These are phyloP conservation scores for Acrobasis suavella DNA, from an alignment of 2,888 invertebrate species.

Conservation along the genomic window DNA sequence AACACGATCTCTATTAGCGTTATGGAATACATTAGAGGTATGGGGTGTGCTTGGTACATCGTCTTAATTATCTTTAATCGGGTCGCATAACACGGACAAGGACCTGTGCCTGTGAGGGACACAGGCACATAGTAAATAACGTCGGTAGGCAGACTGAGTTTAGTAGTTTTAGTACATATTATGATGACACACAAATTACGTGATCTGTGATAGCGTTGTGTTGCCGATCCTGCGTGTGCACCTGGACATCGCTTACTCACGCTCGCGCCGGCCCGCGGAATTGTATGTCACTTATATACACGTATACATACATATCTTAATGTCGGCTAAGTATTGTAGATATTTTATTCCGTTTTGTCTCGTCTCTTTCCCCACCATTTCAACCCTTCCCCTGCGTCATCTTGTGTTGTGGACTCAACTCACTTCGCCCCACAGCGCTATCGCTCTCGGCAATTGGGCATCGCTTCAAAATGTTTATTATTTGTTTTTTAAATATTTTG, in stretches of 20 bases:
- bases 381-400: constrained; percentile 61
- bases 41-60: constrained; percentile 13
- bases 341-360: constrained; percentile 72
- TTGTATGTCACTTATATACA: constrained; percentile 51
- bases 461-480: constrained; percentile 66
- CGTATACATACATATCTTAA: constrained; percentile 46
- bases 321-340: constrained; percentile 66
- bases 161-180: constrained; percentile 30
- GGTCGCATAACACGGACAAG: constrained; percentile 30
- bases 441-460: constrained; percentile 49
- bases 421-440: constrained; percentile 66
- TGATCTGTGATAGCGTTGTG: constrained; percentile 57
- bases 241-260: constrained; percentile 55
- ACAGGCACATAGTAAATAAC: too few species aligned
- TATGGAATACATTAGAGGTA: constrained; percentile 10
- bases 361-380: constrained; percentile 62
- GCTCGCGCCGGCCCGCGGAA: constrained; percentile 45
- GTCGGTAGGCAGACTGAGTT: constrained; percentile 36
- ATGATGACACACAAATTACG: constrained; percentile 49
- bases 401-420: constrained; percentile 65
- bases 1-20: constrained; percentile 25
- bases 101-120: neutral
- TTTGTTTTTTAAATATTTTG: constrained; percentile 62
- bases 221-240: constrained; percentile 47
- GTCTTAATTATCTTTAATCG: constrained; percentile 27